Base-by-base conservation (phyloP, 2,113 vertebrate species). In the Ageneiosus marmoratus region DNA sequence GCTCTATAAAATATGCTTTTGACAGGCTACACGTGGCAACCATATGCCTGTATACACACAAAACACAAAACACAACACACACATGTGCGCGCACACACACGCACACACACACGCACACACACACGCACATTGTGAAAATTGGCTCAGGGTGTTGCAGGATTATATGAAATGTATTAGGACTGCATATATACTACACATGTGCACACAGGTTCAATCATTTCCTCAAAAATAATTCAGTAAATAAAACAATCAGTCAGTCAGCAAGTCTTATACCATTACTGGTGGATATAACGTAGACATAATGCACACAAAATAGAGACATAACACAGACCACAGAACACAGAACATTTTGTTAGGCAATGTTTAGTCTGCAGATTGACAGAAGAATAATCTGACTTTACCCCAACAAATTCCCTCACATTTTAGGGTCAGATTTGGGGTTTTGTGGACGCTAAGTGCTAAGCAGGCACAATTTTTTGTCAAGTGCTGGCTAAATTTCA, bases 161-260 rank as follows among this genome's bases (percentile, higher is more conserved):
- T 46, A 67, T 51, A 58, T 81, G 60, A 86, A 89, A 88, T 82
- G 86, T 87, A 87, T 85, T 86, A 83, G 20, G 29, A 48, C 32
- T 32, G 11, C 24, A 81, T 87, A 48, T 81, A 84, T 76, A 48
- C 63, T 55, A 80, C 48, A 74, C n/a, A 51, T 51, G 69, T 44
- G 70, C 27, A 67, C 51, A 65, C 16, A 44, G 77, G 76, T 65
- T 12, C 24, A 65, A n/a, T 65, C n/a, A 37, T 50, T 75, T 32
- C 10, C 27, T 76, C 72, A 41, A 29, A 80, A 29, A 70, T 50
- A 55, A 48, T 34, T 55, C 62, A n/a, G 5, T n/a, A 51, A 80
- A 53, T 56, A 56, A 55, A 72, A 27, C 34, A 72, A 10, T n/a
- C 51, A 34, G 20, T 41, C 50, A 41, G 32, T 70, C n/a, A 29